Evolutionary conservation across 2,888 invertebrate species (phyloP).

Genomic region (Noctua comes): DNA sequence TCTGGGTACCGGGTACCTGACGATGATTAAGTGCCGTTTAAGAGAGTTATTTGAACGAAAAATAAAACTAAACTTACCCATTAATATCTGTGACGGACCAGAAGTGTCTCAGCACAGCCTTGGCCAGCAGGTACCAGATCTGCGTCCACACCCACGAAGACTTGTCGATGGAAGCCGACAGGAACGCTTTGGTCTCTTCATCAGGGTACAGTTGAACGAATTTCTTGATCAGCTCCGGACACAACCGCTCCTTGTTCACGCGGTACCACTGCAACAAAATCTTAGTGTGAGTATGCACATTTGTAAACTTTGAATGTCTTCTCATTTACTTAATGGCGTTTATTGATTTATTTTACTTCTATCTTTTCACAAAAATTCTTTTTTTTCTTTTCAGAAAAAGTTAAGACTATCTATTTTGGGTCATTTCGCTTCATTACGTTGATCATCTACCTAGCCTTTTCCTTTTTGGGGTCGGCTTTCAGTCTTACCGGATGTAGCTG

Average conservation of each 20-base stretch:
- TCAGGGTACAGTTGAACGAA: constrained; percentile 93
- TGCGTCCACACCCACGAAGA: constrained; percentile 97
- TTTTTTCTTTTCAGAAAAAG: no score
- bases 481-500: no score
- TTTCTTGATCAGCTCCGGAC: constrained; percentile 88
- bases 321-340: background rate
- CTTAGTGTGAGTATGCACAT: background rate
- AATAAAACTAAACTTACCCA: constrained; percentile 91
- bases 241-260: constrained; percentile 90
- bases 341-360: background rate
- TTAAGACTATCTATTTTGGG: background rate
- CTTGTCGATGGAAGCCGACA: constrained; percentile 93
- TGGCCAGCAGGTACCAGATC: constrained; percentile 96
- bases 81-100: constrained; percentile 99
- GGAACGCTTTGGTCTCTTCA: constrained; percentile 93
- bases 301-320: background rate
- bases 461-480: no score
- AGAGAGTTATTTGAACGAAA: background rate
- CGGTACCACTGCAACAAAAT: constrained; percentile 93
- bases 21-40: background rate
- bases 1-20: background rate
- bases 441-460: no score
- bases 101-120: constrained; percentile 96
- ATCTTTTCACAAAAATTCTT: no score
- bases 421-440: background rate